Percentiles rank a stretch among this genome's conserved stretches.
phyloP scores from a whole-genome alignment of 2,797 vertebrate species.

The Anas bernieri region DNA sequence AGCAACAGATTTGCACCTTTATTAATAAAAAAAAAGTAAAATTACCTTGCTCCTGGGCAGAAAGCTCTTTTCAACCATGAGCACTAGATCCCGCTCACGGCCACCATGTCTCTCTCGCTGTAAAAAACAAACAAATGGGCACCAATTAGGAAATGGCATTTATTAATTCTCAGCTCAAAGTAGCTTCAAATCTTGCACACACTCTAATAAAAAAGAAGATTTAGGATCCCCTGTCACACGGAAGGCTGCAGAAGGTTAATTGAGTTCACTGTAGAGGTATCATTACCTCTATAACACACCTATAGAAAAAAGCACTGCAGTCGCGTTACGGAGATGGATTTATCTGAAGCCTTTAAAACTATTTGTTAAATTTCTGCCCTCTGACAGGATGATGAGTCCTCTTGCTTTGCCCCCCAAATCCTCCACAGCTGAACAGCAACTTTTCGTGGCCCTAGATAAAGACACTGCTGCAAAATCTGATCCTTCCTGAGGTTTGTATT shows the following conservation, averaged over 20 bases:
- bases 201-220: conserved; percentile 47
- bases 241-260: conserved; percentile 62
- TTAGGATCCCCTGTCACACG: conserved; percentile 31
- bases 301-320: conserved; percentile 16
- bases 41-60: conserved; percentile 65
- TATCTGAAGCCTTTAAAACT: conserved; percentile 38
- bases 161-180: conserved; percentile 19
- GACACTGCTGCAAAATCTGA: background rate
- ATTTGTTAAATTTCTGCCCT: conserved; percentile 21
- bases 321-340: conserved; percentile 40
- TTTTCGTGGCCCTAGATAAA: background rate
- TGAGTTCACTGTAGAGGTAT: conserved; percentile 60
- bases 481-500: background rate
- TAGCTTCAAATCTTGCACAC: conserved; percentile 26
- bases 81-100: conserved; percentile 51
- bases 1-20: background rate
- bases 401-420: background rate
- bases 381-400: background rate
- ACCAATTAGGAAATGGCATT: conserved; percentile 46
- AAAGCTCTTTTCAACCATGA: conserved; percentile 66
- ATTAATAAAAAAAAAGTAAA: background rate
- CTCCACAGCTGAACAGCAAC: background rate
- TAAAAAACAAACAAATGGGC: conserved; percentile 54
- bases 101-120: conserved; percentile 73
- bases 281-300: conserved; percentile 47